Conservation (phyloP, 2,797 vertebrate species). For the Propithecus deckenii region DNA sequence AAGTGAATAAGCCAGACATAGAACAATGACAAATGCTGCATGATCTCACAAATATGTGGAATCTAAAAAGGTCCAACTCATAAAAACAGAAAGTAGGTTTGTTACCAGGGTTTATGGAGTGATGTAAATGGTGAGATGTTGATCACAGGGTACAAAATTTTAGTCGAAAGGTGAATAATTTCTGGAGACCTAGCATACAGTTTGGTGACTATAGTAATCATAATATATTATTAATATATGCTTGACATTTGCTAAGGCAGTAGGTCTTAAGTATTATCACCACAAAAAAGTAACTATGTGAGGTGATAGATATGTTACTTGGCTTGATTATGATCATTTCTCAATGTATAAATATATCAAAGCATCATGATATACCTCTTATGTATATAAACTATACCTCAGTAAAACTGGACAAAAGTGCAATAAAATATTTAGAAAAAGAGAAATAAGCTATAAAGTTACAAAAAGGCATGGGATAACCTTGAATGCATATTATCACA, state of each 20-base stretch:
- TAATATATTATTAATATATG: too few relatives aligned
- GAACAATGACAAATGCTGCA: neutral
- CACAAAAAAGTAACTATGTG: neutral
- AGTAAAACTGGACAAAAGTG: neutral
- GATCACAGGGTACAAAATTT: neutral
- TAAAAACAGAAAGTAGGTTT: neutral
- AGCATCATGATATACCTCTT: neutral
- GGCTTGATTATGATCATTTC: neutral
- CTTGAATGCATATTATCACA: neutral
- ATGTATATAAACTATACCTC: neutral
- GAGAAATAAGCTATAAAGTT: neutral
- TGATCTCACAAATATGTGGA: neutral
- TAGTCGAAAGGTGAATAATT: neutral
- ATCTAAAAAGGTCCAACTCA: neutral
- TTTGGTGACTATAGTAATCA: neutral
- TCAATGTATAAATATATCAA: neutral
- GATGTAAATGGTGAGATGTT: neutral
- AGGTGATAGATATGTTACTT: neutral
- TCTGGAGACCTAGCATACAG: neutral
- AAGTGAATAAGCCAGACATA: neutral
- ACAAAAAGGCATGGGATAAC: neutral
- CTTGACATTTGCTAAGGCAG: neutral
- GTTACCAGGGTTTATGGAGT: neutral
- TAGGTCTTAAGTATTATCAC: neutral
- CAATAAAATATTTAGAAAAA: neutral